phyloP scores from a whole-genome alignment of 2,888 invertebrate species.

The Anaspis maculata region DNA sequence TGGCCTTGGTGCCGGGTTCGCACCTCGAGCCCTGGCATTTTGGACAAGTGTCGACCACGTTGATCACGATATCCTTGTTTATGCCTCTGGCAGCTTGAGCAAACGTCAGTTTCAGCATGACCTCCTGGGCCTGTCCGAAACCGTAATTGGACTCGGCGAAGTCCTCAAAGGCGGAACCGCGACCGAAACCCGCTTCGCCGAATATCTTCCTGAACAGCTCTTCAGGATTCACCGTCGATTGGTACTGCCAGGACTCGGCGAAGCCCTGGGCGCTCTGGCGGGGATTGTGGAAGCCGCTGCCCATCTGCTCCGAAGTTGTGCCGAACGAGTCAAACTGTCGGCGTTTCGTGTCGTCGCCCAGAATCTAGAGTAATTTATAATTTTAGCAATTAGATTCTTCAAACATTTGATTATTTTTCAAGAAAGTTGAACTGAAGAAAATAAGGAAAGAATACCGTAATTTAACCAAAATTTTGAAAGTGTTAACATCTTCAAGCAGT shows the following conservation, averaged over 20 bases:
- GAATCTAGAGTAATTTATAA: constrained; percentile 48
- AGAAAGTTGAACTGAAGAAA: too few species aligned
- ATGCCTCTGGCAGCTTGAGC: constrained; percentile 92
- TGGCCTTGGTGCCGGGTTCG: constrained; percentile 86
- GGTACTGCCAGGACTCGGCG: constrained; percentile 69
- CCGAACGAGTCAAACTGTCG: constrained; percentile 93
- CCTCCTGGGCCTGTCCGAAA: constrained; percentile 84
- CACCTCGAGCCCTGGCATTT: constrained; percentile 80
- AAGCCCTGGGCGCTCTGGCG: constrained; percentile 52
- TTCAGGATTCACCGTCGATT: constrained; percentile 87
- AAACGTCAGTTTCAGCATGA: constrained; percentile 82
- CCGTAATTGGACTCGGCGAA: constrained; percentile 86
- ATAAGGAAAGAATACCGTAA: too few species aligned
- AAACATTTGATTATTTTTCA: too few species aligned
- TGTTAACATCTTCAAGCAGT: too few species aligned
- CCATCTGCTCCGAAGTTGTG: constrained; percentile 79
- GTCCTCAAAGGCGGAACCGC: constrained; percentile 59
- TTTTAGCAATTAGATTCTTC: background rate
- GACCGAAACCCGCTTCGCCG: constrained; percentile 71
- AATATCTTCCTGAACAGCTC: constrained; percentile 95
- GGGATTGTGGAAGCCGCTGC: constrained; percentile 46
- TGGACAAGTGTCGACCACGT: constrained; percentile 86
- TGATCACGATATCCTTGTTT: constrained; percentile 86
- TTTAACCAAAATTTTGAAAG: too few species aligned
- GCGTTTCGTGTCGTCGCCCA: constrained; percentile 85